These are phyloP conservation scores for Dolichotis patagonum DNA, from an alignment of 2,113 vertebrate genomes.

Conservation along the genomic window DNA sequence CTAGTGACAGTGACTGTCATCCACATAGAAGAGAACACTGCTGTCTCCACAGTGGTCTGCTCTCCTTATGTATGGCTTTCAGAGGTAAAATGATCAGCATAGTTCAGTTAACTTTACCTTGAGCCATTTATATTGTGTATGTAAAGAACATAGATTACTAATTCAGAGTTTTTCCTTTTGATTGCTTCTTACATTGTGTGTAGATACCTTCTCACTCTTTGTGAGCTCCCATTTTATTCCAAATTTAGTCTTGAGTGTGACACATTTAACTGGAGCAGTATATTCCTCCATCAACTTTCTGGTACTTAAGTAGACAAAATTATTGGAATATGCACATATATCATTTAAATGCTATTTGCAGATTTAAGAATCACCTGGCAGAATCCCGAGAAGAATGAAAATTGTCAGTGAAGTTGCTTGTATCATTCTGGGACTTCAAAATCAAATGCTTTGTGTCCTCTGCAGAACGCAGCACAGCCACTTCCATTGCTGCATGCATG, in stretches of 20 bases:
- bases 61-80: background rate
- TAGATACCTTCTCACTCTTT: background rate
- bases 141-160: background rate
- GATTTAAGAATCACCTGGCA: background rate
- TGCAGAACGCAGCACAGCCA: background rate
- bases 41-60: background rate
- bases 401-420: background rate
- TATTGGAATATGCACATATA: background rate
- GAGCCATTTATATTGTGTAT: background rate
- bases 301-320: background rate
- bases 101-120: background rate
- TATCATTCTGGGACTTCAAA: background rate
- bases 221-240: background rate
- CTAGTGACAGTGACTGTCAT: background rate
- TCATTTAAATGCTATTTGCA: background rate
- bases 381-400: background rate
- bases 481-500: background rate
- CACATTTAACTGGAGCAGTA: too few species aligned
- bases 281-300: background rate
- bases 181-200: background rate
- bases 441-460: background rate
- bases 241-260: background rate
- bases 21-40: rapidly evolving
- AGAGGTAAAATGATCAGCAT: too few species aligned
- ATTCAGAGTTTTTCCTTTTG: background rate